A percentile compares a stretch with the other conserved stretches of the same genome.
phyloP scores from a whole-genome alignment of 2,888 invertebrate species.

The Labia minor region DNA sequence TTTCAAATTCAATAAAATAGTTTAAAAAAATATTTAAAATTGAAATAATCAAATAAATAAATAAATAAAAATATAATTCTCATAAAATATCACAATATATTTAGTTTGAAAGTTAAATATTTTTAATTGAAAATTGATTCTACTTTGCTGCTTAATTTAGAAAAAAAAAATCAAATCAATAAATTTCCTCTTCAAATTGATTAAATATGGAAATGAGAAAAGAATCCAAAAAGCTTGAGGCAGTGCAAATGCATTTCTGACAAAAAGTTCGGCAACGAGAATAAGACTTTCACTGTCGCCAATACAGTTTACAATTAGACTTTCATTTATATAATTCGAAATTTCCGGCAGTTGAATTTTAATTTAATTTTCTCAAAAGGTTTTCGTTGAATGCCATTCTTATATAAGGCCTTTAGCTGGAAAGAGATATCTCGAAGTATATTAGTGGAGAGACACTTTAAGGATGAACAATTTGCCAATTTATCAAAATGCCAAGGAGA shows the following conservation, averaged over 20 bases:
- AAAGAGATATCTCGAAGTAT: background rate
- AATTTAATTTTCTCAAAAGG: background rate
- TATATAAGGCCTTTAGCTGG: background rate
- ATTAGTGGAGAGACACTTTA: background rate
- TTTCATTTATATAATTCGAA: slow-evolving; percentile 7
- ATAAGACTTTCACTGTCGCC: background rate
- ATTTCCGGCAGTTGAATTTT: slow-evolving; percentile 13
- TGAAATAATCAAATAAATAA: too few species aligned
- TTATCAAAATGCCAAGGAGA: background rate
- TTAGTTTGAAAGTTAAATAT: too few species aligned
- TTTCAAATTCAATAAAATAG: too few species aligned
- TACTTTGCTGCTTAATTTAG: too few species aligned
- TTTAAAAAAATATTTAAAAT: too few species aligned
- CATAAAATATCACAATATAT: too few species aligned
- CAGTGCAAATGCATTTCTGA: background rate
- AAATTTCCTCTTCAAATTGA: background rate
- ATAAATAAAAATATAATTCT: too few species aligned
- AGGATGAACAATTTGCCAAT: background rate
- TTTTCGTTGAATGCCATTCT: background rate
- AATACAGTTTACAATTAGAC: background rate
- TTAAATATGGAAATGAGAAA: background rate
- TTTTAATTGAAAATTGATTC: too few species aligned
- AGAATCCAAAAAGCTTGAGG: background rate
- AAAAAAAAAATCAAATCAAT: too few species aligned
- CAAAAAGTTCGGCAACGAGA: background rate